Evolutionary conservation across 1,140 invertebrate genomes (phyloP).

Genomic region (Teleogryllus occipitalis): DNA sequence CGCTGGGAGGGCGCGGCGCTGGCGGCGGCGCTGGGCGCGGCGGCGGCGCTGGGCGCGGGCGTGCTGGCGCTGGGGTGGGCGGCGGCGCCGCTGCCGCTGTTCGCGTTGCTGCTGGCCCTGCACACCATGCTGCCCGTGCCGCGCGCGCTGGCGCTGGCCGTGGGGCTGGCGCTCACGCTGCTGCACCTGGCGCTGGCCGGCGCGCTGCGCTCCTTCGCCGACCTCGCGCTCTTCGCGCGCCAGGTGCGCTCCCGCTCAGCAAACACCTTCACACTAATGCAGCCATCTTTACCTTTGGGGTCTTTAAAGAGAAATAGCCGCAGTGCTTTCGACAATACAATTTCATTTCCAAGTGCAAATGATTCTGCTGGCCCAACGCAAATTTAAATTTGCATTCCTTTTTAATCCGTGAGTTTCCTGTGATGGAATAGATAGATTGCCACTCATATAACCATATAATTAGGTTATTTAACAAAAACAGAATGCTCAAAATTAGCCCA

Average conservation of each 20-base stretch:
- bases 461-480: too few species aligned
- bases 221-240: not conserved
- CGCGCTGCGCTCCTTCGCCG: not conserved
- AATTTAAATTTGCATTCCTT: too few species aligned
- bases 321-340: too few species aligned
- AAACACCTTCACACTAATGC: too few species aligned
- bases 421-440: too few species aligned
- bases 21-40: constrained; percentile 42
- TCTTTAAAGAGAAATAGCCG: too few species aligned
- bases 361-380: too few species aligned
- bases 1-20: constrained; percentile 45
- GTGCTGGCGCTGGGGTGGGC: constrained; percentile 42
- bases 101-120: constrained; percentile 54
- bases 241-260: constrained; percentile 10
- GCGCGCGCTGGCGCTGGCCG: constrained; percentile 46
- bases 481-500: too few species aligned
- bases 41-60: constrained; percentile 38
- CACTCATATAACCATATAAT: too few species aligned
- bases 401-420: too few species aligned
- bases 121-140: constrained; percentile 65
- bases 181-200: constrained; percentile 46
- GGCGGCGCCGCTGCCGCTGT: constrained; percentile 52
- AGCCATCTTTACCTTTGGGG: too few species aligned
- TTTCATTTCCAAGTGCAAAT: too few species aligned
- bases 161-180: constrained; percentile 48